phyloP scores from a whole-genome alignment of 2,888 invertebrate genomes.

The Aleiodes alternator region DNA sequence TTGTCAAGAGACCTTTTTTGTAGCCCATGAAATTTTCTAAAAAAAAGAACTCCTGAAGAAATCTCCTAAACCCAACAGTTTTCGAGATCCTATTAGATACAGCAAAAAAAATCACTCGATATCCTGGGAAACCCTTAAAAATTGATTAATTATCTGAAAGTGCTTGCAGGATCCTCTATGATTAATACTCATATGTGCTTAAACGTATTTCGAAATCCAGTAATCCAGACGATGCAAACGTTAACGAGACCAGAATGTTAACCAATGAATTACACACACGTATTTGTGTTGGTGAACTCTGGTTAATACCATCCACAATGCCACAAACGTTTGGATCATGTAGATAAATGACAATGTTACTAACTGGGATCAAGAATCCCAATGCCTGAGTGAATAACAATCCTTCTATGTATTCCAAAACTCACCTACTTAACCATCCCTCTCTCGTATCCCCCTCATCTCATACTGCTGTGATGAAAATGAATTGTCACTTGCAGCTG shows the following conservation, averaged over 20 bases:
- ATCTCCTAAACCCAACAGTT: too few species aligned
- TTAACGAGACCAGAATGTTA: conserved; percentile 31
- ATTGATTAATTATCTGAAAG: neutral
- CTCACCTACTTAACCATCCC: too few species aligned
- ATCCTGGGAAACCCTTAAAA: neutral
- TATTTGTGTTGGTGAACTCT: conserved; percentile 58
- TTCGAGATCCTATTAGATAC: too few species aligned
- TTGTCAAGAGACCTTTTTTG: too few species aligned
- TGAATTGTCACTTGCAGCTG: conserved; percentile 61
- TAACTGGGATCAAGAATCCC: conserved; percentile 43
- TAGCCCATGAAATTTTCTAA: too few species aligned
- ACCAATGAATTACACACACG: conserved; percentile 38
- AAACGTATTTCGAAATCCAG: conserved; percentile 17
- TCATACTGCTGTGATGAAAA: too few species aligned
- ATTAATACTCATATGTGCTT: conserved; percentile 14
- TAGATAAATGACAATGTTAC: conserved; percentile 66
- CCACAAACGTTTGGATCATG: conserved; percentile 64
- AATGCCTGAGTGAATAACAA: conserved; percentile 14
- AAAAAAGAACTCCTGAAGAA: too few species aligned
- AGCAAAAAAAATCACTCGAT: too few species aligned
- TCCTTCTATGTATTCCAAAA: neutral
- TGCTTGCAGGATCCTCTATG: neutral
- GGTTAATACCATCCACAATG: conserved; percentile 63
- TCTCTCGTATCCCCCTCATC: too few species aligned
- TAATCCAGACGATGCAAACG: conserved; percentile 20